Conservation (phyloP, 2,797 vertebrate genomes). For the Poecilia picta region DNA sequence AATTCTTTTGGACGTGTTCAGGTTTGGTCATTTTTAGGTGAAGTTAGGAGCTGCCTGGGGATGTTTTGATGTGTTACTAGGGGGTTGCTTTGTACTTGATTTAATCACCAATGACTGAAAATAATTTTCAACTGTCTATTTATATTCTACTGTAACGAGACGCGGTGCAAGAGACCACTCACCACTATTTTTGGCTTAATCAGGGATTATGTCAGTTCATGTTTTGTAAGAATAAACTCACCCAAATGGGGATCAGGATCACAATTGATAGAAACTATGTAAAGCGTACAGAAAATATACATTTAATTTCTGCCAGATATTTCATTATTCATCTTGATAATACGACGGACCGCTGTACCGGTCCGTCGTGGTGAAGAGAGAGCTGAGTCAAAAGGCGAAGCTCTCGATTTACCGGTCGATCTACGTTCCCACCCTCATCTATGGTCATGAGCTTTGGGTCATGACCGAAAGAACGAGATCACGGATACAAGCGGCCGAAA, state of each 20-base stretch:
- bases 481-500: too few relatives aligned
- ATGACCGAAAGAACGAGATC: too few relatives aligned
- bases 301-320: neutral
- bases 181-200: neutral
- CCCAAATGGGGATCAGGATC: neutral
- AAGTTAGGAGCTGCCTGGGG: neutral
- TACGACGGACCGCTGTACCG: too few relatives aligned
- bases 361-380: too few relatives aligned
- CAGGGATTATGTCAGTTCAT: neutral
- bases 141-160: neutral
- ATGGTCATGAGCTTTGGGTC: too few relatives aligned
- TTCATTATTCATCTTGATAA: neutral
- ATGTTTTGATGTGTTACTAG: neutral
- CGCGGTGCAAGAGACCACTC: neutral
- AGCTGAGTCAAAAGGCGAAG: too few relatives aligned
- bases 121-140: neutral
- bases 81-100: neutral
- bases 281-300: neutral
- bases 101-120: neutral
- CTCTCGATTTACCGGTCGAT: too few relatives aligned
- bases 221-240: neutral
- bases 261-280: neutral
- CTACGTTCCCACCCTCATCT: too few relatives aligned
- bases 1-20: neutral
- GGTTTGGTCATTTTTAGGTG: neutral